Base-by-base conservation (phyloP, 1,140 invertebrate genomes). In the Drosophila orena region DNA sequence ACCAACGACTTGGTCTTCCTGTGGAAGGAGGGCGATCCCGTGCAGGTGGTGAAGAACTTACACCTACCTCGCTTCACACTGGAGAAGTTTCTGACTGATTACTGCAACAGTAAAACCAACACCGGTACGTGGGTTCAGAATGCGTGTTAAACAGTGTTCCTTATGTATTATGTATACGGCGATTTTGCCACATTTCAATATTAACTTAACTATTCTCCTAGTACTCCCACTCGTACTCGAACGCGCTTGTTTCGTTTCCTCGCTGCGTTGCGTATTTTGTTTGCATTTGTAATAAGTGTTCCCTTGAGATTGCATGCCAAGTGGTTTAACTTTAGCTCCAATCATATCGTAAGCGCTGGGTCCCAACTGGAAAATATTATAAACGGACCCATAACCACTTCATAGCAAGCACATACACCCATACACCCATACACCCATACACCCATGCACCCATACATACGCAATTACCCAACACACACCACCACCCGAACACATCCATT, bases 21-120 rank as follows among this genome's bases (percentile, higher is more conserved):
- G 74, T 99, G 98, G 98, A 98, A 98, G 93, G 96, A 97, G 90
- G 96, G 95, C 17, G 97, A 98, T 91, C 98, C 98, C 7, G 97
- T 99, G 37, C 98, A 99, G 93, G 96, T 98, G 62, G 97, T 98
- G 49, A 97, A 97, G 93, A 98, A 98, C 92, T 94, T 99, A 85
- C 96, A 98, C 93, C 94, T 99, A 90, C 98, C 98, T 68, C 94
- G 97, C 76, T 99, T 99, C 93, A 97, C 97, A 3, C 93, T 99
- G 60, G 97, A 98, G 92, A 97, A 98, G 93, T 97, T 97, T 93
- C 93, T 96, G 54, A 98, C 97, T 62, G 96, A 97, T 92, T 98
- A 98, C 91, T 99, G 98, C 92, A 98, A 98, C 93, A 98, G 97
- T 93, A 97, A 97, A 93, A 99, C 98, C 52, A 98, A 98, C 92